Conservation (phyloP, 2,888 invertebrate species). For the Chrysomela aeneicollis region DNA sequence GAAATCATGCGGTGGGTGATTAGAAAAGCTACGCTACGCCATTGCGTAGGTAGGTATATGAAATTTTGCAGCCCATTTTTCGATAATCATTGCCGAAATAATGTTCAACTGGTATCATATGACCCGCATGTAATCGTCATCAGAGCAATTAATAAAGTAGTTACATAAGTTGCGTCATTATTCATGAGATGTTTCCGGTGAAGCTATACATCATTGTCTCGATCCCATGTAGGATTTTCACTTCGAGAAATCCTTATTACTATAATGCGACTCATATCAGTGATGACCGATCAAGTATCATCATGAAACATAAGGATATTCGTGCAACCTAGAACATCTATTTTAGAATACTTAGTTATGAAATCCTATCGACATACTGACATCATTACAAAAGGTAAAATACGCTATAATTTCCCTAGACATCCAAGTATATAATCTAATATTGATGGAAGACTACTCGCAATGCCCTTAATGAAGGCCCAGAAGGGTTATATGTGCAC, state of each 20-base stretch:
- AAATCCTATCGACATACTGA: too few species aligned
- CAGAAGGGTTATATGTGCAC: too few species aligned
- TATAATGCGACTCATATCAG: neutral
- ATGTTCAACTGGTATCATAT: neutral
- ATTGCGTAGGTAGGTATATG: too few species aligned
- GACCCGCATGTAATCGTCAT: neutral
- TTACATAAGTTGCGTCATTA: conserved; percentile 18
- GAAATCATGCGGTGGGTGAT: too few species aligned
- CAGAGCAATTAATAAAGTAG: neutral
- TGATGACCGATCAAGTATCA: neutral
- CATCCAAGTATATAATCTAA: too few species aligned
- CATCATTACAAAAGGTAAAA: too few species aligned
- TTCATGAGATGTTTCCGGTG: conserved; percentile 29
- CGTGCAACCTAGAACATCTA: neutral
- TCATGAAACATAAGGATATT: neutral
- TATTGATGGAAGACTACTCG: too few species aligned
- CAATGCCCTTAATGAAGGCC: too few species aligned
- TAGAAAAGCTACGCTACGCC: too few species aligned
- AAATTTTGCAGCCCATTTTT: too few species aligned
- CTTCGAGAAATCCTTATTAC: conserved; percentile 14
- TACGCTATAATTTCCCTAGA: too few species aligned
- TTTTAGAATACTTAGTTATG: too few species aligned
- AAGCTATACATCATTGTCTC: conserved; percentile 29
- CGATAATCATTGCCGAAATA: neutral
- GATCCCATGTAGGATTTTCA: conserved; percentile 32